phyloP scores from a whole-genome alignment of 2,797 vertebrate genomes.

The Loris lydekkerianus region DNA sequence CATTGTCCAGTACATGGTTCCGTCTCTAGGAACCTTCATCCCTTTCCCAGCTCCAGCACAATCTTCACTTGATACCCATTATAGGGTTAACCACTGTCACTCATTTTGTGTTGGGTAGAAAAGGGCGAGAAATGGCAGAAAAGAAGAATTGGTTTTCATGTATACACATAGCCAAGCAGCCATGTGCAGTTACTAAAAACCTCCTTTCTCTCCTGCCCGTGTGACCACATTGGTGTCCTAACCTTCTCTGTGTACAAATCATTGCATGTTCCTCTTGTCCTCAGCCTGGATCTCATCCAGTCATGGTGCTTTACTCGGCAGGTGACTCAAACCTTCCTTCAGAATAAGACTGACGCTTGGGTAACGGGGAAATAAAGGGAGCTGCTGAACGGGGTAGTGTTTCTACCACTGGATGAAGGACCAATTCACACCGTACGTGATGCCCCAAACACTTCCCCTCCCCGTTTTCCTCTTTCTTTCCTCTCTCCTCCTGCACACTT shows the following conservation, averaged over 20 bases:
- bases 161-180: background rate
- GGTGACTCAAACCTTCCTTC: background rate
- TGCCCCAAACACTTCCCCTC: background rate
- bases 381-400: background rate
- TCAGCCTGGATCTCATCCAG: background rate
- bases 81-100: background rate
- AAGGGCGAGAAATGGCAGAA: background rate
- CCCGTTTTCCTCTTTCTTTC: background rate
- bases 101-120: background rate
- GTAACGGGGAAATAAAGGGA: background rate
- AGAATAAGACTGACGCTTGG: slow-evolving; percentile 1
- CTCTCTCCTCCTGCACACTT: background rate
- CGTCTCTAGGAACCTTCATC: background rate
- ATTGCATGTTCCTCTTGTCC: background rate
- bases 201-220: background rate
- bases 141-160: background rate
- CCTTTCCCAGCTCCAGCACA: background rate
- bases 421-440: background rate
- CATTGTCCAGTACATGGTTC: background rate
- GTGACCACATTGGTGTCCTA: background rate
- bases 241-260: background rate
- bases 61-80: background rate
- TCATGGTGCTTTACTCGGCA: background rate
- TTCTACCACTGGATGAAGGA: background rate
- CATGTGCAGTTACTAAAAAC: background rate